Evolutionary conservation across 1,140 invertebrate genomes (phyloP).

Genomic region (Conus betulinus): DNA sequence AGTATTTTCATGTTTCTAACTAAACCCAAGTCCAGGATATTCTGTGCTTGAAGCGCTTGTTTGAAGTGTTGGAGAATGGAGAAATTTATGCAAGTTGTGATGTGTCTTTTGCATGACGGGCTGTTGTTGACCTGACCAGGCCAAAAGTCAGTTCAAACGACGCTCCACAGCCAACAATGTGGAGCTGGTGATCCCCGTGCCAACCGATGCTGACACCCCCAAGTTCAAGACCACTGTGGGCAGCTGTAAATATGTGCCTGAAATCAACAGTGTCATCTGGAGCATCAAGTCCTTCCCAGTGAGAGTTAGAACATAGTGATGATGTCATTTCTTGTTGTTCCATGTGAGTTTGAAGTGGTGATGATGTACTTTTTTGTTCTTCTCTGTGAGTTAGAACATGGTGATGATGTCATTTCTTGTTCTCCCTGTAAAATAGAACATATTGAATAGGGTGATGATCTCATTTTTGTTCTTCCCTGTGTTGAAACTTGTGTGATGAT

Average conservation of each 20-base stretch:
- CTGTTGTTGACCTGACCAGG: constrained; percentile 74
- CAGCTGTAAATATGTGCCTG: constrained; percentile 97
- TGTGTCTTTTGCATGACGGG: too few relatives aligned
- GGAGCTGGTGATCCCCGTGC: constrained; percentile 99
- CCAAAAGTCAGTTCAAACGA: constrained; percentile 99
- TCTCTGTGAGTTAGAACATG: constrained; percentile 81
- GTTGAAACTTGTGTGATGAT: constrained; percentile 27
- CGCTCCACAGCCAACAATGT: constrained; percentile 99
- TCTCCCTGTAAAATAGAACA: background rate
- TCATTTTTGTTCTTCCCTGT: constrained; percentile 88
- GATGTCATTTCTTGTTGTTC: background rate
- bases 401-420: background rate
- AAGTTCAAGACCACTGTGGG: constrained; percentile 99
- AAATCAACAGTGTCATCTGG: constrained; percentile 99
- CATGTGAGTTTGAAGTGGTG: background rate
- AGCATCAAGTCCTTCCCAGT: constrained; percentile 99
- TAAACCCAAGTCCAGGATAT: too few relatives aligned
- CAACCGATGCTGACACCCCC: constrained; percentile 98
- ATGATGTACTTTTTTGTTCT: constrained; percentile 80
- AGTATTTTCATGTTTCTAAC: too few relatives aligned
- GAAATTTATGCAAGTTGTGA: too few relatives aligned
- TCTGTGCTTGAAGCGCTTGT: too few relatives aligned
- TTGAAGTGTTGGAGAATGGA: too few relatives aligned
- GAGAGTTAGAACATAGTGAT: constrained; percentile 49
- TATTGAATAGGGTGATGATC: background rate